Base-by-base conservation (phyloP, 2,888 invertebrate species). In the Sarcophaga variegata region DNA sequence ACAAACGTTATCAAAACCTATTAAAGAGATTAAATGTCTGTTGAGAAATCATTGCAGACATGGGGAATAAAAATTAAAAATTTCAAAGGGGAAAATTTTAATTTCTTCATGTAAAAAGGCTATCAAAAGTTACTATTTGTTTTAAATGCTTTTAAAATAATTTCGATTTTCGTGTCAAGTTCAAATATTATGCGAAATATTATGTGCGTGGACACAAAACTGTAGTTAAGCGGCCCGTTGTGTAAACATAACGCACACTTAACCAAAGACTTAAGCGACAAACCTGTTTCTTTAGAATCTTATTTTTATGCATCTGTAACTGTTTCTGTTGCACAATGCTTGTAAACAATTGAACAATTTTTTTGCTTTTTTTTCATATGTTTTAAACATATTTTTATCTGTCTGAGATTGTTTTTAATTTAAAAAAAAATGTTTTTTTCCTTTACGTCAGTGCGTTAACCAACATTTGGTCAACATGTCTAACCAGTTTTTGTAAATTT, bases 261-360 rank as follows among this genome's bases (percentile, higher is more conserved):
- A 76, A 79, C 67, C n/a, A 82, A 87, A 84, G 78, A 84, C 79
- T 84, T 84, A 47, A 67, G 59, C 75, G 67, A 71, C 78, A 84
- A 83, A 87, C 86, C 66, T 78, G 86, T 84, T 87, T 69, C 37
- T 54, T 69, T 70, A 59, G 71, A 83, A 76, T 47, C 45, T 81
- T 60, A 20, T 37, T 66, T 25, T 27, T 10, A 54, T 6, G 25
- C 22, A 27, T 17, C 10, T 37, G 37, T 37, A 37, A 6, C 37
- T 37, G 37, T 14, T 49, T 12, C 17, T 69, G 45, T 64, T 69
- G 25, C 62, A 74, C 17, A 49, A 63, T 63, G 25, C 25, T 67
- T 63, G 54, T 25, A 20, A 25, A 59, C 47, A 47, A 45, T 74
- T 54, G 25, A 27, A 59, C 27, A 47, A 45, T 69, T 54, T 25